A percentile compares a stretch with the other conserved stretches of the same genome.
Conservation (phyloP, 2,113 vertebrate species). For the Motacilla alba region DNA sequence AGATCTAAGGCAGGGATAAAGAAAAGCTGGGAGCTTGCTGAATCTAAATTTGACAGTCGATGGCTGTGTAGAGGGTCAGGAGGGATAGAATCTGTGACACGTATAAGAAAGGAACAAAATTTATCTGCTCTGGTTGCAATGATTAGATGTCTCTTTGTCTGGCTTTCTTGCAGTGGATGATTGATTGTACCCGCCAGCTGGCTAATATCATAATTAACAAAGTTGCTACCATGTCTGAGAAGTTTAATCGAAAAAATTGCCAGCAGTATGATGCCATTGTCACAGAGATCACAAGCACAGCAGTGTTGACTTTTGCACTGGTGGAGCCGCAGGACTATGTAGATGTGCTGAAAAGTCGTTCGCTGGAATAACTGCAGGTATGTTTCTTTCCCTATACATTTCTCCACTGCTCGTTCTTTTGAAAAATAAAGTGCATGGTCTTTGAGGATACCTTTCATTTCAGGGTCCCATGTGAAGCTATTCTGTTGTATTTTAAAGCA, state of each 20-base stretch:
- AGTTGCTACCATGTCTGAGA: constrained; percentile 77
- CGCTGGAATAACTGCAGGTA: constrained; percentile 71
- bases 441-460: constrained; percentile 40
- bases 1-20: constrained; percentile 82
- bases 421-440: neutral
- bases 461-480: neutral
- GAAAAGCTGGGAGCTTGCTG: constrained; percentile 74
- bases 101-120: constrained; percentile 77
- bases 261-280: constrained; percentile 68
- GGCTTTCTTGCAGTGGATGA: constrained; percentile 79
- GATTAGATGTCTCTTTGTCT: constrained; percentile 82
- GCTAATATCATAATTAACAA: constrained; percentile 83
- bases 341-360: constrained; percentile 45
- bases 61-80: constrained; percentile 80
- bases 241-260: constrained; percentile 79
- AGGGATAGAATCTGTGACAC: constrained; percentile 78
- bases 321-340: constrained; percentile 60
- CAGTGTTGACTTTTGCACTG: constrained; percentile 59
- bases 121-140: constrained; percentile 75
- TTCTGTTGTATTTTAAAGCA: constrained; percentile 13
- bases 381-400: constrained; percentile 39
- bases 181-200: constrained; percentile 77
- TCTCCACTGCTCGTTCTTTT: neutral
- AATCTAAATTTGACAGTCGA: constrained; percentile 81
- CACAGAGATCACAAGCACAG: constrained; percentile 69